Evolutionary conservation across 1,140 invertebrate genomes (phyloP).

Genomic region (Ctenoplectra terminalis): DNA sequence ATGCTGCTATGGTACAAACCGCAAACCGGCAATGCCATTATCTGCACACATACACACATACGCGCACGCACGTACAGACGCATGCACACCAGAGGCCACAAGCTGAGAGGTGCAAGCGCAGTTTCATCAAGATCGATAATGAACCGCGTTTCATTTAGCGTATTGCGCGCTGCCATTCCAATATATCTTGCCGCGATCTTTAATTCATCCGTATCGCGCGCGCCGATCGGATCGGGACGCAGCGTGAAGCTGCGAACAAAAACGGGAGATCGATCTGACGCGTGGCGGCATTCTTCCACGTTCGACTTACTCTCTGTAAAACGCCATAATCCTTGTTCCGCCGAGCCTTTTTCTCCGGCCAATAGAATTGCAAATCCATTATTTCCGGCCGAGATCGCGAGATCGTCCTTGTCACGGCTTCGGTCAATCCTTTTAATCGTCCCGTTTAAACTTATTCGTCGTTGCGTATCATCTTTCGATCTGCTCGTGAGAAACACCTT

Average conservation of each 20-base stretch:
- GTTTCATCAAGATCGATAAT: conserved; percentile 68
- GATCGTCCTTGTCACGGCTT: neutral
- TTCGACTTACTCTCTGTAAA: conserved; percentile 24
- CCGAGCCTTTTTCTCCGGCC: neutral
- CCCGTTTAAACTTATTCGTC: neutral
- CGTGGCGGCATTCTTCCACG: conserved; percentile 50
- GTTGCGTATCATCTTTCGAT: too few relatives aligned
- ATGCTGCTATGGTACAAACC: conserved; percentile 64
- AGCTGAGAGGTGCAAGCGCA: conserved; percentile 61
- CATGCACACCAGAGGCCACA: neutral
- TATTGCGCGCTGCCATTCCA: conserved; percentile 44
- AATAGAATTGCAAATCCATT: conserved; percentile 35
- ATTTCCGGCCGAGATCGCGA: neutral
- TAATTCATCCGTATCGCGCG: conserved; percentile 64
- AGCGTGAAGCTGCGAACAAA: conserved; percentile 52
- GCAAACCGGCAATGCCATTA: conserved; percentile 70
- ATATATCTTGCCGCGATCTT: conserved; percentile 65
- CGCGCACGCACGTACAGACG: neutral
- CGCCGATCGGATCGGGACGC: conserved; percentile 34
- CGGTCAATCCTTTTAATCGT: conserved; percentile 2
- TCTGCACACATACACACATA: conserved; percentile 5
- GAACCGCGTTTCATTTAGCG: conserved; percentile 66
- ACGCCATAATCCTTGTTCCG: conserved; percentile 22
- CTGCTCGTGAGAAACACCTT: too few relatives aligned
- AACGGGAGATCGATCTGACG: conserved; percentile 43